Base-by-base conservation (phyloP, 2,888 invertebrate genomes). In the Balanococcus diminutus region DNA sequence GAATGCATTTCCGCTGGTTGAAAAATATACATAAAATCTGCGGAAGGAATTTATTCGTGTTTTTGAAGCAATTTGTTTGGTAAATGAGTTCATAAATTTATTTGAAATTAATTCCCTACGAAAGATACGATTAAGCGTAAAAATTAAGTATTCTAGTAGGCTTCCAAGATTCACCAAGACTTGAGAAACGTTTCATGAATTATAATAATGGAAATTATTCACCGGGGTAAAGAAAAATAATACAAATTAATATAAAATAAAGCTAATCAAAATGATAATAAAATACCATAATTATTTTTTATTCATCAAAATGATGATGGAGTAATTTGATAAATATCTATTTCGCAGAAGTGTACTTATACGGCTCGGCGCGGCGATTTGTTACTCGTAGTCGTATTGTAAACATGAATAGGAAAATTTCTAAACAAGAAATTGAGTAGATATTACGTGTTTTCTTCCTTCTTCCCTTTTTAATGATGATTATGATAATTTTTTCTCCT, bases 31-130 rank as follows among this genome's bases (percentile, higher is more conserved):
- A 9, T 28, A 28, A 67, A 67, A 67, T 67, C 67, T 25, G 67
- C 1, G 3, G 46, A 31, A 3, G 31, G 72, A 0, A 28, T 72
- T 72, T 72, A 72, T 72, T 72, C 31, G 31, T n/a, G n/a, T 72
- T 72, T 32, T 32, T 32, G 72, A 14, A 31, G 72, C 72, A 72
- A 72, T 72, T 32, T 72, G 72, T 72, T 16, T 72, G 4, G 14
- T 72, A 72, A 72, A 72, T 72, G 72, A 72, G 72, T 72, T 14
- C 72, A 72, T 72, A 72, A 72, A 72, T 72, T 72, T 72, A 28
- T 31, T 72, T 72, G 31, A 72, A 72, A 72, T 72, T 72, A 72
- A 72, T 72, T 72, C 72, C 31, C 72, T 32, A 16, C 72, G 72
- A 72, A 72, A 72, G 72, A 72, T 31, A 72, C 72, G 72, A 72